Base-by-base conservation (phyloP, 2,797 vertebrate genomes). In the Diplodus puntazzo region DNA sequence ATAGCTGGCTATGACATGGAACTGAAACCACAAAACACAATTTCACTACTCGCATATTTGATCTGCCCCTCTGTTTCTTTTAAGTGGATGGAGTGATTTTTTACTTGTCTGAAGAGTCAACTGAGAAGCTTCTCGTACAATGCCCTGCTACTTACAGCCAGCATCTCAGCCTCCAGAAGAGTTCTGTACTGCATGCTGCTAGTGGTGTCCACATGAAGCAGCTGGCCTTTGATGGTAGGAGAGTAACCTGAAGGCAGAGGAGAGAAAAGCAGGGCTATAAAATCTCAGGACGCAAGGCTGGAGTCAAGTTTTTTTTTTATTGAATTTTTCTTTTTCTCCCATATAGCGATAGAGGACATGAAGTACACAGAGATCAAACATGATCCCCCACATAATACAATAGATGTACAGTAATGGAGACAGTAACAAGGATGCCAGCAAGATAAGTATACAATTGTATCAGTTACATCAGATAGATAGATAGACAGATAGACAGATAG, bases 181-280 rank as follows among this genome's bases (percentile, higher is more conserved):
- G 98, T 98, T 84, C 98, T 95, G 87, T 97, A 99, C 82, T 97
- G 98, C 98, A 99, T 99, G 87, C 98, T 99, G 90, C 97, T 99
- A 63, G 98, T 99, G 84, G 98, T 98, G 92, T 99, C 98, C 58
- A 99, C 97, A 0, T 99, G 98, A 55, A 99, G 94, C 72, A 99
- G 96, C 81, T 99, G 98, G 39, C 98, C 98, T 95, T 99, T 99
- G 94, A 99, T 99, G 63, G 97, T 97, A 46, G 98, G 97, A 21
- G 96, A 97, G 75, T 98, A 99, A 77, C 98, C 98, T 99, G 92
- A 77, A 27, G 73, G 30, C 52, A 34, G 46, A 67, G 55, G n/a
- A 60, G 16, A 71, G 63, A 43, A 55, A 55, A n/a, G 48, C 27
- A 60, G 20, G 18, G 25, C 23, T 50, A 82, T 79, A 60, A 83